phyloP scores from a whole-genome alignment of 2,797 vertebrate species.

The Spondyliosoma cantharus region DNA sequence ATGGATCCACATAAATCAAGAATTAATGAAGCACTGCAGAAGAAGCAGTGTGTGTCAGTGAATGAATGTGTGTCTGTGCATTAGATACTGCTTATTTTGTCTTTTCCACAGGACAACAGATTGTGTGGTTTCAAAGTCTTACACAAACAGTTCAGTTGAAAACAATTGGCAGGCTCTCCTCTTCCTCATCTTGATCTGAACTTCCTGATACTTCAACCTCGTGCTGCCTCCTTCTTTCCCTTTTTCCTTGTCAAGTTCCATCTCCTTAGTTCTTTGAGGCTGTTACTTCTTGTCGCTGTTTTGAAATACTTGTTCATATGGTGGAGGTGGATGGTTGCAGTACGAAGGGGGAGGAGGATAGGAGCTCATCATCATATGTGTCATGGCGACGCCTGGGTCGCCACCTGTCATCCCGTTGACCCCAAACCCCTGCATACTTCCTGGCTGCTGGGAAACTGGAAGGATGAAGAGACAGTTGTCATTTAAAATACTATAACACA shows the following conservation, averaged over 20 bases:
- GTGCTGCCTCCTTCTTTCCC: background rate
- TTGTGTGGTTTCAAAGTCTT: constrained; percentile 32
- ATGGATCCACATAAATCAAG: constrained; percentile 11
- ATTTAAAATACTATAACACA: background rate
- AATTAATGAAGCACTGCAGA: constrained; percentile 19
- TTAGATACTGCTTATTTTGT: constrained; percentile 32
- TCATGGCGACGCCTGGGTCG: constrained; percentile 69
- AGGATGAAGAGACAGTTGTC: background rate
- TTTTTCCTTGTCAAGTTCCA: background rate
- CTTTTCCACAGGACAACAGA: constrained; percentile 28
- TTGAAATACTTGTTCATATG: constrained; percentile 95
- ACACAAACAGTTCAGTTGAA: background rate
- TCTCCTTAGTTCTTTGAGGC: background rate
- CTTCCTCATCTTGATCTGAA: constrained; percentile 1
- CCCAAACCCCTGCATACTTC: constrained; percentile 87
- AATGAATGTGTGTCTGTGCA: constrained; percentile 20
- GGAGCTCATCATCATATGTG: constrained; percentile 84
- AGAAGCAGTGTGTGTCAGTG: constrained; percentile 13
- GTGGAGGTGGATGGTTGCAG: constrained; percentile 95
- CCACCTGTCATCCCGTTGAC: constrained; percentile 84
- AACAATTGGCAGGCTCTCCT: constrained; percentile 1
- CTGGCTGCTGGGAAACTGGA: constrained; percentile 89
- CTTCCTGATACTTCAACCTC: background rate
- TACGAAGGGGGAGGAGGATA: constrained; percentile 95
- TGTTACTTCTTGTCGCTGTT: constrained; percentile 84